Base-by-base conservation (phyloP, 2,888 invertebrate genomes). In the Tenthredo mesomela region DNA sequence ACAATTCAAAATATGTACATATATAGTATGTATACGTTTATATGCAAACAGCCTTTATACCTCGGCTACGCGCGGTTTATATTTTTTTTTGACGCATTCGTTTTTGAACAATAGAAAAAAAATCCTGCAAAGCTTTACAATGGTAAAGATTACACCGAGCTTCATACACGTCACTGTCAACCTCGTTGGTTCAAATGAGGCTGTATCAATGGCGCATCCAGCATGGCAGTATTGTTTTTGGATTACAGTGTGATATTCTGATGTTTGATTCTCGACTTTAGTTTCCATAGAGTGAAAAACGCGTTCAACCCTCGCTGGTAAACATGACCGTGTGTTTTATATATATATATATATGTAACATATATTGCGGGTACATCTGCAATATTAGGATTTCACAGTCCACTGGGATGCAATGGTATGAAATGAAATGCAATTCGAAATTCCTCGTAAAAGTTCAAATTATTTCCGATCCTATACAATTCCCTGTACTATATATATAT, bases 91-190 rank as follows among this genome's bases (percentile, higher is more conserved):
- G 29, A 50, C 78, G 33, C 78, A 10, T n/a, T 50, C 33, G 9
- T n/a, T 29, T 58, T 37, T 18, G 58, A 50, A 75, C 75, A 75
- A 75, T 75, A 25, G 75, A 58, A 58, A 43, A 54, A 78, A 54
- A 33, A 78, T 33, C 25, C 58, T n/a, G 33, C 33, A 6, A 54
- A 58, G 18, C 54, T 78, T 25, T 25, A 58, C 78, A 78, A 78
- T 78, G 78, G 78, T 33, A 33, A 29, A 58, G 78, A 78, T 78
- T 58, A 78, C 78, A 6, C 40, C 25, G 25, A 61, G 61, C 25
- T 61, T 61, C 12, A 25, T 47, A 25, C 12, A n/a, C 33, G 40
- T 37, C 40, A 47, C 10, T 9, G 21, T 70, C 70, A 70, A 7
- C 15, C 2, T 37, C 40, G 75, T 47, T 47, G 75, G 75, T 47